Conservation (phyloP, 1,140 invertebrate genomes). For the Aradophagus sp. region DNA sequence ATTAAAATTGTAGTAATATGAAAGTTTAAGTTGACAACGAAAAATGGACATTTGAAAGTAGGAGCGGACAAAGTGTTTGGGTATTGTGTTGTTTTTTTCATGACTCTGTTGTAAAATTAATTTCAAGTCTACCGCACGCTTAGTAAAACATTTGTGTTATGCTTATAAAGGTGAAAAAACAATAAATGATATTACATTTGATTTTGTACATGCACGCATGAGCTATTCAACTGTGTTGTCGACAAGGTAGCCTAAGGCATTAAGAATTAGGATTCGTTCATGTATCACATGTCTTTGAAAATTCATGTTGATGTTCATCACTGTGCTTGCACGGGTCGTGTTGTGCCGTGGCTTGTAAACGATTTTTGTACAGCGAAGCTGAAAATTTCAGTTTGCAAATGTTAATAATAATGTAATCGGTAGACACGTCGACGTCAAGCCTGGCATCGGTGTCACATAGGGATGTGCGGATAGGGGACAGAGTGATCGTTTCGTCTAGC, state of each 20-base stretch:
- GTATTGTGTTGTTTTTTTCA: constrained; percentile 11
- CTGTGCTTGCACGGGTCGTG: constrained; percentile 15
- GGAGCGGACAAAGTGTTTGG: background rate
- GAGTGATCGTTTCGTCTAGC: constrained; percentile 91
- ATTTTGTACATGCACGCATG: background rate
- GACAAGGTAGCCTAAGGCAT: background rate
- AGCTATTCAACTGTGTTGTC: background rate
- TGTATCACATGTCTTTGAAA: constrained; percentile 14
- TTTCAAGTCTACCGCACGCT: constrained; percentile 25
- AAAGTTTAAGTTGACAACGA: no score
- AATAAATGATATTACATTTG: background rate
- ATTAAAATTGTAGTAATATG: no score
- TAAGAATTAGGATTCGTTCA: background rate
- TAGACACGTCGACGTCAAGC: constrained; percentile 80
- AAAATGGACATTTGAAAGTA: constrained; percentile 31
- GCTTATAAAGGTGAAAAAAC: constrained; percentile 9
- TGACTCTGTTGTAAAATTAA: constrained; percentile 7
- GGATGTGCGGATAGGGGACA: constrained; percentile 87
- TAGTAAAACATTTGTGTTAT: constrained; percentile 16
- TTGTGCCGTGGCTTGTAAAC: constrained; percentile 21
- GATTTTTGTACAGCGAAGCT: constrained; percentile 9
- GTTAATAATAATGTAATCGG: constrained; percentile 55
- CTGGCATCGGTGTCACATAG: constrained; percentile 73
- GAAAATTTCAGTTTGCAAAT: constrained; percentile 11
- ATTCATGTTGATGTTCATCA: constrained; percentile 17